Base-by-base conservation (phyloP, 2,797 vertebrate genomes). In the Gambelia wislizenii region DNA sequence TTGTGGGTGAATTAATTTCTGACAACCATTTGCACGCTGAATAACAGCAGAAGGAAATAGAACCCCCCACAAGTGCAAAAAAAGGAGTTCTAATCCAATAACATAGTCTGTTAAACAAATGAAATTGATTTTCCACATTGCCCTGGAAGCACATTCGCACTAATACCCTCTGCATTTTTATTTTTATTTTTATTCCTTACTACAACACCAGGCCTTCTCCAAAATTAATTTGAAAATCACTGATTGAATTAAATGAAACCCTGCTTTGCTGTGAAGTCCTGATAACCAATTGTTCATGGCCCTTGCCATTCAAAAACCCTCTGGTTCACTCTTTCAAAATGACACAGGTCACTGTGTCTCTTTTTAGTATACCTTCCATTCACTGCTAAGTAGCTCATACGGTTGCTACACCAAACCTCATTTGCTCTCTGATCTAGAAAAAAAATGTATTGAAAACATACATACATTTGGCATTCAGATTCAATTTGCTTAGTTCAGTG, bases 71-170 rank as follows among this genome's bases (percentile, higher is more conserved):
- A 25, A 74, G 70, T 86, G 47, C 67, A 59, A 59, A 59, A 59
- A 83, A 61, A 20, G 42, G 67, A 78, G 85, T 30, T 39, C 75
- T 39, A 86, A 79, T 86, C 42, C 59, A 78, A 67, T 78, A 52
- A 52, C 10, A 64, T 44, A 79, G 59, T 79, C 75, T 78, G 44
- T 78, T 67, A 78, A 78, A 49, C 44, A 67, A 59, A 52, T 39
- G 22, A 67, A 78, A 79, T 27, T 69, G 85, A 78, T 86, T 79
- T 78, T 69, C 75, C 44, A 39, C 33, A 39, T 69, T 30, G n/a
- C 44, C 59, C 47, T 79, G 20, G 36, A 69, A 67, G 59, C 75
- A 52, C 22, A 20, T 77, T 9, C 2, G 13, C 74, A 27, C 42
- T 76, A 49, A n/a, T 47, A 47, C 33, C 42, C 33, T 77, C 47